Base-by-base conservation (phyloP, 2,113 vertebrate species). In the Labeo rohita region DNA sequence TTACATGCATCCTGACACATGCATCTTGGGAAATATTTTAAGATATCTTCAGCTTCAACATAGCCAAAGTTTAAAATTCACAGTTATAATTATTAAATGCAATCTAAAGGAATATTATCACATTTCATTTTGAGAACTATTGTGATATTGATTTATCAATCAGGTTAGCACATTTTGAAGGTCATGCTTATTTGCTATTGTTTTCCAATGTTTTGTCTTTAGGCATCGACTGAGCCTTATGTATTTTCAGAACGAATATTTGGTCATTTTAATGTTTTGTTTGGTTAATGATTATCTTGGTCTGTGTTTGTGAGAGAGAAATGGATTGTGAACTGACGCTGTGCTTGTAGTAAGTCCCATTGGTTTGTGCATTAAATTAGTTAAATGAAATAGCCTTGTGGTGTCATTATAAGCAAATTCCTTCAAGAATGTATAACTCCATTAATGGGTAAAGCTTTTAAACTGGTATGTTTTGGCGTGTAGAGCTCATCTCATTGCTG, bases 401-500 rank as follows among this genome's bases (percentile, higher is more conserved):
- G 61, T 63, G 15, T 66, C 79, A 83, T 83, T 70, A 70, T 8
- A 13, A 83, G 28, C 52, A 15, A 52, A 54, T 47, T 70, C 49
- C 43, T 65, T 65, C 23, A 65, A 79, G 36, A n/a, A 61, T 82
- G 45, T 50, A 36, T 70, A 36, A 49, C 61, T 70, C 16, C 16
- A 70, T 70, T 83, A 83, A 63, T 28, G 2, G 4, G 65, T 28
- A 50, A 36, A 36, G 75, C 52, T 56, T 56, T 56, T 56, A 21
- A 56, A 36, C 23, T 50, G 13, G 13, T 77, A 56, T 78, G 16
- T 78, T 56, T 39, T 56, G 23, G 75, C 9, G 2, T 78, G 75
- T 39, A 56, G 74, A 54, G 74, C 73, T 36, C 47, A 70, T 83
- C 34, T 84, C 47, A 10, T 66, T 78, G 36, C 50, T 68, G 82